Conservation (phyloP, 2,113 vertebrate genomes). For the Trinectes maculatus region DNA sequence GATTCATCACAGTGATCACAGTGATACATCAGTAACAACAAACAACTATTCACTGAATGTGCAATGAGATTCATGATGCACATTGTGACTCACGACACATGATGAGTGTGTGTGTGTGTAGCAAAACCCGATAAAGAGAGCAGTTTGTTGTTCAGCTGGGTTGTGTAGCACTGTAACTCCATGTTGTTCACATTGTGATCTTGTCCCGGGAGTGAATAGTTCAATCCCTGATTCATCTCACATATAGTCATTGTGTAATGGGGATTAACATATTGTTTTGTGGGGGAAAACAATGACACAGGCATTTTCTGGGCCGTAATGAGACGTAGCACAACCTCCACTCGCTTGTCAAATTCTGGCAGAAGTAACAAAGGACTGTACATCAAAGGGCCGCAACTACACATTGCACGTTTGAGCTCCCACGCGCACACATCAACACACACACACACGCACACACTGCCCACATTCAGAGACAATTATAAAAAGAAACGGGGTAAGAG, state of each 20-base stretch:
- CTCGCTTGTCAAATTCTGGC: conserved; percentile 56
- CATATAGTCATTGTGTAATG: conserved; percentile 59
- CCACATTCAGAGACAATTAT: neutral
- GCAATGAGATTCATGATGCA: conserved; percentile 46
- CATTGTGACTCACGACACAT: conserved; percentile 50
- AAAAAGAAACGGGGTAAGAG: neutral
- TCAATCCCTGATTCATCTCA: conserved; percentile 71
- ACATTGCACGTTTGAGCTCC: conserved; percentile 31
- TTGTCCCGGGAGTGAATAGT: conserved; percentile 54
- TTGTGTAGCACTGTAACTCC: conserved; percentile 41
- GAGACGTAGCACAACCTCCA: conserved; percentile 41
- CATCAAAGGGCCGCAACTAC: conserved; percentile 58
- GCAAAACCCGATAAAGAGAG: conserved; percentile 5
- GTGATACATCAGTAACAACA: neutral
- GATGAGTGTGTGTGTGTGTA: conserved; percentile 9
- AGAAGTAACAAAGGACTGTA: conserved; percentile 63
- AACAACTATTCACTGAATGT: neutral
- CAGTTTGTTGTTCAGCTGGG: conserved; percentile 47
- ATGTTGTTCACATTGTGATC: conserved; percentile 50
- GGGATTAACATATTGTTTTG: conserved; percentile 77
- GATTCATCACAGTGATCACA: conserved; percentile 1
- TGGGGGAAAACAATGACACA: conserved; percentile 57
- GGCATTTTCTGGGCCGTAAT: conserved; percentile 53
- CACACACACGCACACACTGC: conserved; percentile 11
- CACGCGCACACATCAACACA: neutral